Evolutionary conservation across 2,113 vertebrate genomes (phyloP).

Genomic region (Mandrillus leucophaeus): DNA sequence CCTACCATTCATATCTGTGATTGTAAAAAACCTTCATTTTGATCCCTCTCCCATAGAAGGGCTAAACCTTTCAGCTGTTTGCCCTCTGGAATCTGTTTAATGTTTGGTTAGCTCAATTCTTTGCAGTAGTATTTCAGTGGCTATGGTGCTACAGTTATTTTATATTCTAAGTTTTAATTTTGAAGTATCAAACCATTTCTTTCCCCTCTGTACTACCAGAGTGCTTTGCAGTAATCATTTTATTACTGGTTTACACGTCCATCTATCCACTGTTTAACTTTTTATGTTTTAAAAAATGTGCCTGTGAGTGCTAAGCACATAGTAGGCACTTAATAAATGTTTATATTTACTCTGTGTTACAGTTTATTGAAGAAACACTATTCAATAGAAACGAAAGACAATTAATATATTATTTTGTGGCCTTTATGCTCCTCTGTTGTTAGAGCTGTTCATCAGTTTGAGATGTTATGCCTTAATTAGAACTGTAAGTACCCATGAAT

Average conservation of each 20-base stretch:
- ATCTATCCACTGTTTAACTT: neutral
- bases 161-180: neutral
- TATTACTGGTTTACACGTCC: neutral
- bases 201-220: neutral
- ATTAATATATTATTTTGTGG: neutral
- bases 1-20: neutral
- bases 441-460: conserved; percentile 31
- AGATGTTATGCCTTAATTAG: conserved; percentile 38
- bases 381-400: neutral
- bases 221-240: neutral
- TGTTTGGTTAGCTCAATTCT: neutral
- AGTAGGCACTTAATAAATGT: neutral
- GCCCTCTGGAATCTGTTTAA: neutral
- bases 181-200: neutral
- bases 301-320: neutral
- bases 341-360: neutral
- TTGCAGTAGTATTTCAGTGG: neutral
- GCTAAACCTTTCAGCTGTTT: neutral
- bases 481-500: conserved; percentile 55
- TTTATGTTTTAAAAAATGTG: neutral
- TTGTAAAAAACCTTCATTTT: neutral
- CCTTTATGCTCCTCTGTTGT: neutral
- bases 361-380: neutral
- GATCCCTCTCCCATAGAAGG: neutral
- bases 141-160: neutral